These are phyloP conservation scores for Menidia menidia DNA, from an alignment of 2,797 vertebrate genomes.

Conservation along the genomic window DNA sequence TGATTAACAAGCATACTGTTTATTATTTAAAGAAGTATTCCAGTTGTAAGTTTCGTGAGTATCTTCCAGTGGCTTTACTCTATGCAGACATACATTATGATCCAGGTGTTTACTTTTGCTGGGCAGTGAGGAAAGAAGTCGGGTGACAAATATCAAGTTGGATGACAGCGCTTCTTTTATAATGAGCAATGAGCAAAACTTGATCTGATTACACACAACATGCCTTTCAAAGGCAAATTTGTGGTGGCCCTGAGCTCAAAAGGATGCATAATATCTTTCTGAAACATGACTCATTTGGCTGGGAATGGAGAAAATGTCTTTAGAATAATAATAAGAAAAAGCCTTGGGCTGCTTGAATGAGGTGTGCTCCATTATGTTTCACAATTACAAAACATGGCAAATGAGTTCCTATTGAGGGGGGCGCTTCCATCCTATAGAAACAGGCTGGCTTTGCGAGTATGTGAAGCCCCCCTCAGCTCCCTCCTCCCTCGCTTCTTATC, in stretches of 20 bases:
- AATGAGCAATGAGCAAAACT: constrained; percentile 50
- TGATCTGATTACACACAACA: constrained; percentile 74
- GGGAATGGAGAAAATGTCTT: constrained; percentile 72
- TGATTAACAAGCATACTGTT: constrained; percentile 37
- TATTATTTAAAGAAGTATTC: constrained; percentile 29
- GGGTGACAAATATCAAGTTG: constrained; percentile 56
- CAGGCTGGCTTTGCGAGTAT: constrained; percentile 63
- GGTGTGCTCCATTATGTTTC: constrained; percentile 76
- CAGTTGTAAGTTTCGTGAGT: constrained; percentile 7
- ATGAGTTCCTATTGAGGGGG: constrained; percentile 79
- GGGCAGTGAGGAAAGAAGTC: constrained; percentile 44
- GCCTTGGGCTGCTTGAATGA: constrained; percentile 67
- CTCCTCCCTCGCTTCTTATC: constrained; percentile 63
- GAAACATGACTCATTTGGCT: constrained; percentile 72
- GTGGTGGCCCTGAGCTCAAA: constrained; percentile 68
- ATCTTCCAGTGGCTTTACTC: constrained; percentile 13
- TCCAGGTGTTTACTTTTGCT: constrained; percentile 47
- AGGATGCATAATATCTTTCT: constrained; percentile 71
- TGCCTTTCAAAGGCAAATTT: constrained; percentile 67
- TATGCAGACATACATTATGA: constrained; percentile 33
- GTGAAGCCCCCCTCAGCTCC: constrained; percentile 37
- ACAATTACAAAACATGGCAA: constrained; percentile 80
- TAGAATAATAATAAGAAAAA: constrained; percentile 32
- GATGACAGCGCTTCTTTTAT: constrained; percentile 49
- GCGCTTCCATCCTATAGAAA: constrained; percentile 70